Conservation (phyloP, 1,140 invertebrate genomes). For the Drosophila paulistorum region DNA sequence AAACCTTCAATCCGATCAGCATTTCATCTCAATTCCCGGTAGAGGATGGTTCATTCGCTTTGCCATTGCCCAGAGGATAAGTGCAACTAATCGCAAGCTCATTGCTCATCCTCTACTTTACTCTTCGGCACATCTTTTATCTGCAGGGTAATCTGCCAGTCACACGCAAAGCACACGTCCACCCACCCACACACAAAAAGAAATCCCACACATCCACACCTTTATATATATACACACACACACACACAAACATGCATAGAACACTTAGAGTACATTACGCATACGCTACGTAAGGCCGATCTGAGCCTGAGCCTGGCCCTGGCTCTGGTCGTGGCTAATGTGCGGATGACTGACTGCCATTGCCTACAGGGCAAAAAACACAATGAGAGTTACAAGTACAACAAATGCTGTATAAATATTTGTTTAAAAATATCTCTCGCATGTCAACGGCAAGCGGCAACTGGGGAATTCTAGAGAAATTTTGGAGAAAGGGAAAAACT, state of each 20-base stretch:
- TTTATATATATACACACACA: not conserved
- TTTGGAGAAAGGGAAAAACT: conserved; percentile 11
- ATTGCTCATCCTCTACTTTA: conserved; percentile 47
- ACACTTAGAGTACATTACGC: conserved; percentile 37
- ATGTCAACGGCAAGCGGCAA: conserved; percentile 63
- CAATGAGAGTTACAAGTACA: conserved; percentile 39
- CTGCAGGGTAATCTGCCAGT: conserved; percentile 40
- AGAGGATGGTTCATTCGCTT: conserved; percentile 15
- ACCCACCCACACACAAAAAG: not conserved
- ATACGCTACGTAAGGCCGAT: conserved; percentile 42
- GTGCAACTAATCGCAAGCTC: conserved; percentile 59
- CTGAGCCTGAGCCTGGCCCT: conserved; percentile 8
- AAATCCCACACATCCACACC: conserved; percentile 4
- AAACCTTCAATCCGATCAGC: conserved; percentile 42
- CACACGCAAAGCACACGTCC: conserved; percentile 11
- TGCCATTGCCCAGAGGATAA: conserved; percentile 30
- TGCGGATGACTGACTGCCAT: conserved; percentile 30
- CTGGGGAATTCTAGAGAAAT: conserved; percentile 32
- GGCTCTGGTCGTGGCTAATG: conserved; percentile 23
- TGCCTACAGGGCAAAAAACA: conserved; percentile 43
- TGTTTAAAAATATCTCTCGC: conserved; percentile 65
- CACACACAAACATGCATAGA: not conserved
- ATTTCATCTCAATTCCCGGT: conserved; percentile 30
- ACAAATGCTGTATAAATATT: conserved; percentile 62
- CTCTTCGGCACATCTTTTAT: conserved; percentile 42